Evolutionary conservation across 2,888 invertebrate species (phyloP).

Genomic region (Mesochorus sp.): DNA sequence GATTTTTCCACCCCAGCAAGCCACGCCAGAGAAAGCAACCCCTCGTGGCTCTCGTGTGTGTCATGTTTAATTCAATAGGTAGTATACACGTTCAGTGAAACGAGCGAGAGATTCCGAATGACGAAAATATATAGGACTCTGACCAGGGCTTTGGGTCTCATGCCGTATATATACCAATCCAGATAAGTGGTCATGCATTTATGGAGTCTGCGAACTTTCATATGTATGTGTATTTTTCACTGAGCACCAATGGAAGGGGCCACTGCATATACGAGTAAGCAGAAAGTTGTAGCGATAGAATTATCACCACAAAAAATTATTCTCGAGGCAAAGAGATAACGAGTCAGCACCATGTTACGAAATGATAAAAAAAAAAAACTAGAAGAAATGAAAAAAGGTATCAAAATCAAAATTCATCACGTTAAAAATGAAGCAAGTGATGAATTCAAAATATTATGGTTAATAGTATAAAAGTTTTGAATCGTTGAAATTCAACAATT

Average conservation of each 20-base stretch:
- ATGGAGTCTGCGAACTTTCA: constrained; percentile 70
- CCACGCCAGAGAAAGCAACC: constrained; percentile 13
- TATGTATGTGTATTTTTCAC: constrained; percentile 10
- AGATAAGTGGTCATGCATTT: constrained; percentile 82
- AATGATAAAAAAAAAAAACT: neutral
- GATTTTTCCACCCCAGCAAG: constrained; percentile 50
- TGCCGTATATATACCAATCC: constrained; percentile 75
- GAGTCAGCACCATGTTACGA: neutral
- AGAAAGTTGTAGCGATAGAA: constrained; percentile 13
- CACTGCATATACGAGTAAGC: neutral
- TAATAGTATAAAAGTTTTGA: no score
- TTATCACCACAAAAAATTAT: constrained; percentile 24
- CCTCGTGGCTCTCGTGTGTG: neutral
- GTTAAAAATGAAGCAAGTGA: no score
- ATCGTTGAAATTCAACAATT: no score
- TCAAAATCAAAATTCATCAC: neutral
- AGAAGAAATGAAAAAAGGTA: neutral
- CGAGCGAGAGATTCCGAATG: constrained; percentile 57
- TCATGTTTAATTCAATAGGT: constrained; percentile 80
- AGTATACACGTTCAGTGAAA: constrained; percentile 67
- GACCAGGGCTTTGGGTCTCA: constrained; percentile 69
- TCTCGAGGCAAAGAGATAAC: neutral
- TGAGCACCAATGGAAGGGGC: neutral
- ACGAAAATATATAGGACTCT: constrained; percentile 73
- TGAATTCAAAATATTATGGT: no score